These are phyloP conservation scores for Eidolon helvum DNA, from an alignment of 2,113 vertebrate species.

Conservation along the genomic window DNA sequence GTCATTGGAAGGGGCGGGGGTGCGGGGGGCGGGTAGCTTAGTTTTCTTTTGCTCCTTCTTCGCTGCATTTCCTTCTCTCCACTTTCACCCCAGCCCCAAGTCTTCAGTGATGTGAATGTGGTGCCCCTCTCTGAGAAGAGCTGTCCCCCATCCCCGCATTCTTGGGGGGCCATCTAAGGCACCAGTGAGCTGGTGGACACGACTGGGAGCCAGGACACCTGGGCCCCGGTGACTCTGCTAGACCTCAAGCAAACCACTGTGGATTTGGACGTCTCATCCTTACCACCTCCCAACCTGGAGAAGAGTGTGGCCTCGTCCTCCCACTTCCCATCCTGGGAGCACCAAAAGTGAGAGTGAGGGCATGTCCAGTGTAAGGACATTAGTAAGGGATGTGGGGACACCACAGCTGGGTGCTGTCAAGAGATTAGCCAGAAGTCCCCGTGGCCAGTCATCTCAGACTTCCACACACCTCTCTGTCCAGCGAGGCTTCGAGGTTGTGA, in stretches of 20 bases:
- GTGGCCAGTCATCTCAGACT: background rate
- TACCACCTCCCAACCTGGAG: background rate
- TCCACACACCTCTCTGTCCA: background rate
- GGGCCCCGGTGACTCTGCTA: background rate
- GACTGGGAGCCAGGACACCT: background rate
- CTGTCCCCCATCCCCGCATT: background rate
- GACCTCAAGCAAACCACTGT: background rate
- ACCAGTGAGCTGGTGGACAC: fast-evolving
- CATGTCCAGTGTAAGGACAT: background rate
- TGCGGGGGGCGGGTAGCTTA: fast-evolving
- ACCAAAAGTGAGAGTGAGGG: background rate
- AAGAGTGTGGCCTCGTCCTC: background rate
- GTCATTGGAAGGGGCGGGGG: background rate
- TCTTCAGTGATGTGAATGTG: background rate
- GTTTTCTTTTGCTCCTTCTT: background rate
- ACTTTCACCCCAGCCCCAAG: too few relatives aligned
- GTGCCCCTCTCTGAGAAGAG: background rate
- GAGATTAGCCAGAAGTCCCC: background rate
- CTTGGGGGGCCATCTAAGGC: background rate
- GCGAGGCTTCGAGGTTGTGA: background rate
- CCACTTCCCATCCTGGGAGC: background rate
- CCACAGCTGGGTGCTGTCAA: fast-evolving
- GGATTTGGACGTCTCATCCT: background rate
- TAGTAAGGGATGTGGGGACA: background rate
- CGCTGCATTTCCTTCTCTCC: background rate